These are phyloP conservation scores for Pangasius djambal DNA, from an alignment of 2,797 vertebrate species.

Conservation along the genomic window DNA sequence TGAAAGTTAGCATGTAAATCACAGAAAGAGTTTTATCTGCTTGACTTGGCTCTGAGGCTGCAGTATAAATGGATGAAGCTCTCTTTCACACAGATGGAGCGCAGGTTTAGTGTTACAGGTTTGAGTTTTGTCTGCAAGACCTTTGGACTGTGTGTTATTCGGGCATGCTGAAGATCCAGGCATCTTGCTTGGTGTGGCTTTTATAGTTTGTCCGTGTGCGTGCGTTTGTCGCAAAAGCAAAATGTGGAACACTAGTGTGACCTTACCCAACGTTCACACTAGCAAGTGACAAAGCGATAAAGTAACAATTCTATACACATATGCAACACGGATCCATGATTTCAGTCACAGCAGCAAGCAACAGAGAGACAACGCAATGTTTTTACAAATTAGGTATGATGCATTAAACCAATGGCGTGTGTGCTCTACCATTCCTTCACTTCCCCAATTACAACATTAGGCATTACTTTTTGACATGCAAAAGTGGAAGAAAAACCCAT, in stretches of 20 bases:
- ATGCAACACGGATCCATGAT: background rate
- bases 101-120: background rate
- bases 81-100: slow-evolving; percentile 3
- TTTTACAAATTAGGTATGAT: background rate
- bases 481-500: background rate
- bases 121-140: background rate
- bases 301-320: background rate
- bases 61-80: background rate
- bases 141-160: background rate
- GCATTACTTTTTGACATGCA: background rate
- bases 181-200: background rate
- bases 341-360: background rate
- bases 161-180: background rate
- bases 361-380: background rate
- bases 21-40: slow-evolving; percentile 26
- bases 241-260: background rate
- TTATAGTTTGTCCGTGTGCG: background rate
- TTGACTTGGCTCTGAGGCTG: slow-evolving; percentile 9
- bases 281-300: background rate
- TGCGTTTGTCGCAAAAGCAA: background rate
- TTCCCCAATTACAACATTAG: background rate
- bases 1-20: slow-evolving; percentile 41
- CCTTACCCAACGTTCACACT: background rate
- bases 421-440: background rate
- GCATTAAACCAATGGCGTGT: background rate